Evolutionary conservation across 2,113 vertebrate species (phyloP).

Genomic region (Aegotheles bennettii): DNA sequence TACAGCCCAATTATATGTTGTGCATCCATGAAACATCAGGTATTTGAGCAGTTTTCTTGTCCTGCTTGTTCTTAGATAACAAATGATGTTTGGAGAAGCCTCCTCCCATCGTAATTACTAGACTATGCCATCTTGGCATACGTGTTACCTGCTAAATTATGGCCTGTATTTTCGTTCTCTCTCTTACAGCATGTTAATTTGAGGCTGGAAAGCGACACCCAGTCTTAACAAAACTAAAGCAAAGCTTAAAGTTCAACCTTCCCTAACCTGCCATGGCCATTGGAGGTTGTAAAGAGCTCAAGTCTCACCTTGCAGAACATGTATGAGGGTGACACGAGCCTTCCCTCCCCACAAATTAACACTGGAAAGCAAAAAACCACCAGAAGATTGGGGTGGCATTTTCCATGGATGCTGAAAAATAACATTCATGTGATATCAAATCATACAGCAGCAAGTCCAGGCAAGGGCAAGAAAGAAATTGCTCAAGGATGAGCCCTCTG

Average conservation of each 20-base stretch:
- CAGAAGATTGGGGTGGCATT: not conserved
- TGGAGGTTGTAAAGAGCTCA: not conserved
- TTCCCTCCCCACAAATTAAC: not conserved
- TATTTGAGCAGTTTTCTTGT: not conserved
- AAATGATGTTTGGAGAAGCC: not conserved
- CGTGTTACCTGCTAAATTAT: not conserved
- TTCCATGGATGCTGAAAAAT: not conserved
- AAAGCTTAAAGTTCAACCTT: not conserved
- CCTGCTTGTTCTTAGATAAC: not conserved
- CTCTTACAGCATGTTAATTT: not conserved
- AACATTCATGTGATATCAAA: not conserved
- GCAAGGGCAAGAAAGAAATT: not conserved
- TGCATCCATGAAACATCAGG: not conserved
- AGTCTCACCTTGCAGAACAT: not conserved
- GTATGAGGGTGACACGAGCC: not conserved
- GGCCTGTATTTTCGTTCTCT: not conserved
- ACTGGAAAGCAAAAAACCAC: not conserved
- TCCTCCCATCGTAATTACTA: not conserved
- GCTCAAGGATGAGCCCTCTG: not conserved
- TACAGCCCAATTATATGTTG: not conserved
- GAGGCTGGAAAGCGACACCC: not conserved
- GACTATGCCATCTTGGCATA: not conserved
- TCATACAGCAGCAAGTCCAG: not conserved
- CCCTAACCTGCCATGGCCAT: not conserved
- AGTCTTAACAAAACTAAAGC: not conserved